Conservation (phyloP, 2,888 invertebrate species). For the Imbricaverruca yamaguchii region DNA sequence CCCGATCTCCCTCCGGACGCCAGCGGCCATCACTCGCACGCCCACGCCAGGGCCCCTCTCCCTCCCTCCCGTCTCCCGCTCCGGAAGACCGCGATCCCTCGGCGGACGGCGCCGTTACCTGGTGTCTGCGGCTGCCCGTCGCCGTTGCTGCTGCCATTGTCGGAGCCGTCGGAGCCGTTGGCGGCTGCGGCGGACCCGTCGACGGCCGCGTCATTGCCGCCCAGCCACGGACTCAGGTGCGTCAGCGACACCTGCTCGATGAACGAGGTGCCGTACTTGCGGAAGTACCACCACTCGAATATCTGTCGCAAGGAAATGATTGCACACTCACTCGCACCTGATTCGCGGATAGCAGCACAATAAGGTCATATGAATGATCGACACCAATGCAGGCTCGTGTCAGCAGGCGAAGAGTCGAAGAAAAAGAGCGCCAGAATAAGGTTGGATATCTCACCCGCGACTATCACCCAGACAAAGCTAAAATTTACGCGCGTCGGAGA, state of each 20-base stretch:
- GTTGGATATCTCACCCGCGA: background rate
- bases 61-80: no score
- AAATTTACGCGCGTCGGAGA: background rate
- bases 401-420: background rate
- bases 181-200: constrained; percentile 41
- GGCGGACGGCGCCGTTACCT: constrained; percentile 27
- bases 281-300: constrained; percentile 99
- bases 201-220: constrained; percentile 56
- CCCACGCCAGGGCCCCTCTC: no score
- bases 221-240: constrained; percentile 88
- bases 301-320: constrained; percentile 44
- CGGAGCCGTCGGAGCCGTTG: constrained; percentile 34
- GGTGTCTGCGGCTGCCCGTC: constrained; percentile 34
- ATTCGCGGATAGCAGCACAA: background rate
- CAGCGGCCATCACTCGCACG: no score
- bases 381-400: background rate
- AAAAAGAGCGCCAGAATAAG: background rate
- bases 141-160: constrained; percentile 32
- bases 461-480: background rate
- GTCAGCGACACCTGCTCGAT: constrained; percentile 93
- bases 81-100: no score
- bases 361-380: background rate
- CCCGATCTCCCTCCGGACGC: no score
- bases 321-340: background rate
- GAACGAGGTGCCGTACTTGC: constrained; percentile 94